phyloP scores from a whole-genome alignment of 2,888 invertebrate species.

The Agrotis puta region DNA sequence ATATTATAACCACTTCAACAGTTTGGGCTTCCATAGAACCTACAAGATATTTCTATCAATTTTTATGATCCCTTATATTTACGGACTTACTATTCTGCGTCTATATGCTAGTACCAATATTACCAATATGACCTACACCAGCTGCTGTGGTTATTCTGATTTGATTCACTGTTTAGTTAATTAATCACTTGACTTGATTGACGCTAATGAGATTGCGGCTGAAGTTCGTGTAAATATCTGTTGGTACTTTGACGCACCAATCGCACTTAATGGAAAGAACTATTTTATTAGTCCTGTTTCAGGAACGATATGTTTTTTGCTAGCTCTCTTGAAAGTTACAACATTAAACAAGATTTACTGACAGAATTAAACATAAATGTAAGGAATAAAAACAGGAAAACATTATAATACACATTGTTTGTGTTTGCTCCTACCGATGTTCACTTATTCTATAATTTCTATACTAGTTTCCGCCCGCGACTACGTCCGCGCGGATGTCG shows the following conservation, averaged over 20 bases:
- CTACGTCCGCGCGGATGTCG: too few species aligned
- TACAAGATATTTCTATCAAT: background rate
- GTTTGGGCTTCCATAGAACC: too few species aligned
- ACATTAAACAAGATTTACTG: constrained; percentile 9
- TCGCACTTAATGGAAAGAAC: background rate
- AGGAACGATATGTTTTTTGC: background rate
- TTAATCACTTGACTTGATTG: constrained; percentile 2
- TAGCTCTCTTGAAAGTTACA: background rate
- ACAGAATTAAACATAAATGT: constrained; percentile 1
- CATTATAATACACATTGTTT: constrained; percentile 8
- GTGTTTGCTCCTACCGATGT: background rate
- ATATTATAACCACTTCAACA: too few species aligned
- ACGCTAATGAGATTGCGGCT: background rate
- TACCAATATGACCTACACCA: background rate
- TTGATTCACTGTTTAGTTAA: background rate
- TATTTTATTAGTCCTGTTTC: background rate
- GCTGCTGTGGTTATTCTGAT: background rate
- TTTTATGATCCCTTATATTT: background rate
- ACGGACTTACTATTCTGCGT: constrained; percentile 6
- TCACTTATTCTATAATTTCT: background rate
- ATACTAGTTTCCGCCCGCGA: too few species aligned
- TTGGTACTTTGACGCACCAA: background rate
- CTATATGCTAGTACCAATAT: too few species aligned
- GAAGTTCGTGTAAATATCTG: background rate
- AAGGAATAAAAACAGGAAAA: constrained; percentile 13